Percentiles rank a stretch among this genome's conserved stretches.
These are phyloP conservation scores for Agelaius phoeniceus DNA, from an alignment of 2,113 vertebrate species.

Conservation along the genomic window DNA sequence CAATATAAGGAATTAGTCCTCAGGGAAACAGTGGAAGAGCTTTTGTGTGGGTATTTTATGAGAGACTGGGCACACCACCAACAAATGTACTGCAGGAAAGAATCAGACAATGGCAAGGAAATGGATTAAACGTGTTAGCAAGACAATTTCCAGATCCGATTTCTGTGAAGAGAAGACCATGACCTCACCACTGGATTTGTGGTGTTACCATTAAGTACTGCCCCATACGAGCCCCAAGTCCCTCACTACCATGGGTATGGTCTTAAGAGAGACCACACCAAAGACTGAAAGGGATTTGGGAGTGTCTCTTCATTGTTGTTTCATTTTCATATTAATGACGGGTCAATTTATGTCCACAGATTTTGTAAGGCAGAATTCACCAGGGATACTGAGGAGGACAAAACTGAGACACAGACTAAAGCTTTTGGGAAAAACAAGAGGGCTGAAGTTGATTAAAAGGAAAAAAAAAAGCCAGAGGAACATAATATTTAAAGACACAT, in stretches of 20 bases:
- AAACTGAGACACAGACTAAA: conserved; percentile 40
- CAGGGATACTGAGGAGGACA: conserved; percentile 29
- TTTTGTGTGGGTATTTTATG: conserved; percentile 42
- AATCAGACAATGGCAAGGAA: conserved; percentile 67
- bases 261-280: conserved; percentile 44
- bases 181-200: conserved; percentile 47
- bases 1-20: conserved; percentile 2
- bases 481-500: conserved; percentile 13
- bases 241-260: not conserved
- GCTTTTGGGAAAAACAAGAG: conserved; percentile 42
- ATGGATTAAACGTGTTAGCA: conserved; percentile 62
- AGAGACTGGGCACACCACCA: conserved; percentile 53
- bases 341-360: conserved; percentile 32
- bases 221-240: not conserved
- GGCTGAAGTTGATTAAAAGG: conserved; percentile 51
- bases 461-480: not conserved
- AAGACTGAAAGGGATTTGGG: conserved; percentile 33
- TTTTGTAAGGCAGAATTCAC: conserved; percentile 57
- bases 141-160: conserved; percentile 56
- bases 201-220: conserved; percentile 17
- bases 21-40: conserved; percentile 28
- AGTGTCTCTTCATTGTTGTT: conserved; percentile 57
- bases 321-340: conserved; percentile 30
- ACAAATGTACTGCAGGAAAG: conserved; percentile 62
- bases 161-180: conserved; percentile 48